Evolutionary conservation across 2,888 invertebrate species (phyloP).

Genomic region (Ophion ventricosus): DNA sequence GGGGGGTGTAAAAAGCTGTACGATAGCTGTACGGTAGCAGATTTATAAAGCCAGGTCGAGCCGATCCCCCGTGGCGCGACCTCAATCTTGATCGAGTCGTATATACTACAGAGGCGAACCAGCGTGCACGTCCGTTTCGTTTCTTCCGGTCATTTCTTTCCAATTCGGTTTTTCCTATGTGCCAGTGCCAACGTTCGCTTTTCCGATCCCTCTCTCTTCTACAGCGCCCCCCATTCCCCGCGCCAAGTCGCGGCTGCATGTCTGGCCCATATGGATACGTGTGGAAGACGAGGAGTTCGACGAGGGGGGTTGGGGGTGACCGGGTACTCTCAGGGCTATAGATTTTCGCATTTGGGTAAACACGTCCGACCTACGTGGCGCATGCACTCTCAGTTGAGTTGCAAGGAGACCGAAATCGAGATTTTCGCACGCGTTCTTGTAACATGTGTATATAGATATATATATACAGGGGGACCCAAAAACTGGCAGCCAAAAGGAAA

Average conservation of each 20-base stretch:
- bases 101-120: slow-evolving; percentile 34
- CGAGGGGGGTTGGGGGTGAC: slow-evolving; percentile 4
- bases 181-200: slow-evolving; percentile 17
- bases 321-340: slow-evolving; percentile 46
- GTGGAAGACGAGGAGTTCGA: not conserved
- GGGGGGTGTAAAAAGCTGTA: not conserved
- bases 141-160: slow-evolving; percentile 61
- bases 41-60: slow-evolving; percentile 32
- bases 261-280: not conserved
- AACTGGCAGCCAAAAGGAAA: too few species aligned
- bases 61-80: slow-evolving; percentile 30
- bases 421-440: slow-evolving; percentile 56
- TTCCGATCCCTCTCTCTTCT: slow-evolving; percentile 3
- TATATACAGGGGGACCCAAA: not conserved
- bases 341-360: slow-evolving; percentile 67
- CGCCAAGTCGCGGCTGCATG: not conserved
- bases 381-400: slow-evolving; percentile 44
- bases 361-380: slow-evolving; percentile 61
- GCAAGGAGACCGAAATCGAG: slow-evolving; percentile 50
- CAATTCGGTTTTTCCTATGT: slow-evolving; percentile 51
- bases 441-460: not conserved
- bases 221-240: not conserved
- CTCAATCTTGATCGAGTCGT: slow-evolving; percentile 53
- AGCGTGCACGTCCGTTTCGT: slow-evolving; percentile 59
- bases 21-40: slow-evolving; percentile 5